Conservation (phyloP, 1,140 invertebrate genomes). For the Bombus fervidus region DNA sequence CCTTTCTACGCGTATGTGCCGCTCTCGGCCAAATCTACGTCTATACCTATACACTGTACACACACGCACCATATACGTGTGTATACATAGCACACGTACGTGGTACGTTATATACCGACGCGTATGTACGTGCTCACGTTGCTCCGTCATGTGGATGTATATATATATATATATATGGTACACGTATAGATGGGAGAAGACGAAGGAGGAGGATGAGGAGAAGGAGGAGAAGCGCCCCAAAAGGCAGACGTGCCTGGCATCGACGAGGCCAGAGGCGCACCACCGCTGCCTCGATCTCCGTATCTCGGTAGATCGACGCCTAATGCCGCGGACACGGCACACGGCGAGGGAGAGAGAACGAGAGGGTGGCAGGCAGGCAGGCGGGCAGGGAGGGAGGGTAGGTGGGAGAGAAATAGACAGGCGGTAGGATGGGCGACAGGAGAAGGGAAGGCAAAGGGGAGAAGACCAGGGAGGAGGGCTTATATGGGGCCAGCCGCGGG, state of each 20-base stretch:
- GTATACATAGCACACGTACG: no score
- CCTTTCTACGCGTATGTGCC: no score
- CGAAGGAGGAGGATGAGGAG: constrained; percentile 8
- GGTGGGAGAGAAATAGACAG: constrained; percentile 6
- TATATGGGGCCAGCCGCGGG: constrained; percentile 69
- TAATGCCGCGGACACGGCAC: constrained; percentile 70
- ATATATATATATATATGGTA: no score
- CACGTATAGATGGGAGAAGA: neutral
- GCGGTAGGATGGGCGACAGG: constrained; percentile 18
- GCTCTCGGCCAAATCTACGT: constrained; percentile 25
- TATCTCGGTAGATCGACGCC: constrained; percentile 73
- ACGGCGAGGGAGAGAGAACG: constrained; percentile 29
- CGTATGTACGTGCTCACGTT: neutral
- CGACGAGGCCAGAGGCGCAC: constrained; percentile 74
- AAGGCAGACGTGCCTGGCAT: constrained; percentile 81
- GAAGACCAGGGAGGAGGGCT: constrained; percentile 44
- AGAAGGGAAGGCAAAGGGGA: constrained; percentile 45
- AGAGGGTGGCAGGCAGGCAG: constrained; percentile 28
- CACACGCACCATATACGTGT: neutral
- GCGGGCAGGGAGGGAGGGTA: neutral
- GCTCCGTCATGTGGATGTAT: neutral
- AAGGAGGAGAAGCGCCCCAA: constrained; percentile 70
- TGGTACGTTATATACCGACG: neutral
- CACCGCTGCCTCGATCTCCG: constrained; percentile 66
- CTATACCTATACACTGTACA: constrained; percentile 18